Base-by-base conservation (phyloP, 1,140 invertebrate genomes). In the Tribolium castaneum region DNA sequence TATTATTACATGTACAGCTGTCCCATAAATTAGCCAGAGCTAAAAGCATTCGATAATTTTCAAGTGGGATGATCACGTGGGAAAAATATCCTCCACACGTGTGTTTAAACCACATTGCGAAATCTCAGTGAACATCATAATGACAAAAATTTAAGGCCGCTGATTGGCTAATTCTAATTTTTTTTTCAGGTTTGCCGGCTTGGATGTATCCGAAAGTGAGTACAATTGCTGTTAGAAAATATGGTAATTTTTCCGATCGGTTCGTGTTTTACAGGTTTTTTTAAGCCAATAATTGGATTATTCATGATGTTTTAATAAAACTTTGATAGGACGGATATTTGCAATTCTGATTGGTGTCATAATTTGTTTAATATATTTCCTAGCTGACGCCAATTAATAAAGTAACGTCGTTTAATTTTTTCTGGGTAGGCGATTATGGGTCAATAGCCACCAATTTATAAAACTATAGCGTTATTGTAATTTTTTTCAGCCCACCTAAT, bases 381-480 rank as follows among this genome's bases (percentile, higher is more conserved):
- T 30, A 12, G 30, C n/a, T 66, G 59, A 66, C 59, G 59, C 25
- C 59, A 66, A 66, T 66, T 66, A 66, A 66, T 66, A 66, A 59
- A 66, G 30, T 66, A 9, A 34, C 13, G 39, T 66, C 59, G 19
- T 66, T 30, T 66, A 22, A 35, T n/a, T 66, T 14, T 35, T 66
- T 5, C 6, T 45, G n/a, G 19, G 59, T 66, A 66, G 59, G 59
- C 59, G 59, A 66, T 35, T 66, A 34, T 66, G 59, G 59, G 59
- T 66, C 59, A 66, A 66, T 35, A 66, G 35, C 59, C 59, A 66
- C 30, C 34, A 35, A 35, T 59, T 66, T 66, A 6, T 12, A 35
- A 66, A 30, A 35, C 25, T 35, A 9, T 66, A 66, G 30, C n/a
- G 59, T 12, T 34, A 22, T 66, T 66, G 30, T 14, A 12, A 30